Conservation (phyloP, 2,888 invertebrate genomes). For the Auanema sp. region DNA sequence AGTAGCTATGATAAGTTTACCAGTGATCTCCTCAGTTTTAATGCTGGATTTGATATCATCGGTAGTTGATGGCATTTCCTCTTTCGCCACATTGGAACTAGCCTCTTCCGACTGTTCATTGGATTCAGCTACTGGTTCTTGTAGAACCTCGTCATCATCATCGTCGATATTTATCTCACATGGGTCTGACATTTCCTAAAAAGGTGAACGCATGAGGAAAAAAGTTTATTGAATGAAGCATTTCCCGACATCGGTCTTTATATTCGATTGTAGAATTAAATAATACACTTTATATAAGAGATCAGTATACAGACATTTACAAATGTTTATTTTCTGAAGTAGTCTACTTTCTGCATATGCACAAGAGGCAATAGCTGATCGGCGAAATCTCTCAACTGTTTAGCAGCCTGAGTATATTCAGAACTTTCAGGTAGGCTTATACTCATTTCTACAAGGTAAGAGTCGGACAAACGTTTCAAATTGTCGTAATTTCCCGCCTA, state of each 20-base stretch:
- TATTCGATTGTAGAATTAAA: too few relatives aligned
- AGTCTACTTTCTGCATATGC: conserved; percentile 47
- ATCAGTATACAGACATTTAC: background rate
- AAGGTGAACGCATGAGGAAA: too few relatives aligned
- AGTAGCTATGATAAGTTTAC: background rate
- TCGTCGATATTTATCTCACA: too few relatives aligned
- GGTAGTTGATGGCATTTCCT: background rate
- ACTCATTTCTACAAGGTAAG: conserved; percentile 39
- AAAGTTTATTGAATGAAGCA: too few relatives aligned
- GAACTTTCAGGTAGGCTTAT: conserved; percentile 37
- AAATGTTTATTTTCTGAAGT: conserved; percentile 33
- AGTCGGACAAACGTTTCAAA: conserved; percentile 33
- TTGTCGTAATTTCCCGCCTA: conserved; percentile 35
- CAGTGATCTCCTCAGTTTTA: background rate
- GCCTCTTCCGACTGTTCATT: background rate
- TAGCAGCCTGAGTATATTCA: conserved; percentile 43
- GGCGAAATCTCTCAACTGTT: conserved; percentile 38
- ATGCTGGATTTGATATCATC: background rate
- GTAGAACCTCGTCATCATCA: background rate
- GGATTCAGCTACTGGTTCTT: background rate
- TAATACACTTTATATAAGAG: too few relatives aligned
- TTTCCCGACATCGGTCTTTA: too few relatives aligned
- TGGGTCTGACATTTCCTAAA: too few relatives aligned
- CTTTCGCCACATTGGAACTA: background rate
- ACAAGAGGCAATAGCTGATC: conserved; percentile 44